phyloP scores from a whole-genome alignment of 2,888 invertebrate genomes.

The Macrosiphum euphorbiae region DNA sequence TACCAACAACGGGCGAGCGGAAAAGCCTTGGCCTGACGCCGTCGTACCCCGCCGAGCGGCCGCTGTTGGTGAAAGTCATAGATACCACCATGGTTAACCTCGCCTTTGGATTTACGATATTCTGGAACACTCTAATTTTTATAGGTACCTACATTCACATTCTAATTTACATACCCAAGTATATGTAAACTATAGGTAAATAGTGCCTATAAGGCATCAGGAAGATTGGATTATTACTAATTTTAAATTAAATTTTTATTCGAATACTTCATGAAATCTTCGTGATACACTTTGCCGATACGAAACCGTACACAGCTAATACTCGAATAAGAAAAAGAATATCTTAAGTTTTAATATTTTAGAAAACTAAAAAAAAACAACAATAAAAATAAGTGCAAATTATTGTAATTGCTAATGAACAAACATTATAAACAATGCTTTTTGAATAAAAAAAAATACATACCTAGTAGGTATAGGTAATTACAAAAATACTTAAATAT shows the following conservation, averaged over 20 bases:
- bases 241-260: neutral
- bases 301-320: neutral
- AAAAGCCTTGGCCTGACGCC: constrained; percentile 31
- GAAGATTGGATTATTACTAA: neutral
- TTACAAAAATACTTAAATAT: too few relatives aligned
- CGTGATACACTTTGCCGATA: neutral
- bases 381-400: neutral
- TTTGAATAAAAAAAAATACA: too few relatives aligned
- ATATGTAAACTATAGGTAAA: neutral
- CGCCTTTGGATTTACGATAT: neutral
- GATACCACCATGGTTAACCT: neutral
- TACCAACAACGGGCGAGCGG: neutral
- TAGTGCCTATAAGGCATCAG: too few relatives aligned
- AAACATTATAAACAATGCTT: too few relatives aligned
- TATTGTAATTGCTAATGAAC: neutral
- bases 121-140: neutral
- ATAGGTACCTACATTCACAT: neutral
- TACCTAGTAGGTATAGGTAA: too few relatives aligned
- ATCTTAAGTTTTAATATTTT: neutral
- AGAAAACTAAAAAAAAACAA: neutral
- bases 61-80: constrained; percentile 12
- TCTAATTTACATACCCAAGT: neutral
- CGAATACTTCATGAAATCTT: neutral
- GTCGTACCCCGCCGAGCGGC: constrained; percentile 27
- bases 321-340: neutral